Percentiles rank a stretch among this genome's conserved stretches.
phyloP scores from a whole-genome alignment of 1,140 invertebrate species.

The Helicoverpa zea region DNA sequence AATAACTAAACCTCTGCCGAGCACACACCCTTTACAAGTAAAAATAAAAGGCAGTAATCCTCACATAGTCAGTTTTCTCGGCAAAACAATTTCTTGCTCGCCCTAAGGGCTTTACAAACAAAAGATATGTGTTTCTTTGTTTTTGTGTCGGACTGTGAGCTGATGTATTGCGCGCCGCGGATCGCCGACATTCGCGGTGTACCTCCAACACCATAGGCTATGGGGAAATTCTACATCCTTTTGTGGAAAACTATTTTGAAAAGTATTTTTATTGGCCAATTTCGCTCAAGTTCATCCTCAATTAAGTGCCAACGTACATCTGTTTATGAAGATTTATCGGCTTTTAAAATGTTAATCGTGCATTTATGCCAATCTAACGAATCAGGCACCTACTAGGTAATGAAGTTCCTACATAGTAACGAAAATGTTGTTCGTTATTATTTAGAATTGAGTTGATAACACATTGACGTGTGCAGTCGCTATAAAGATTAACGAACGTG shows the following conservation, averaged over 20 bases:
- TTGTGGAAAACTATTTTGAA: neutral
- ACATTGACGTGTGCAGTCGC: neutral
- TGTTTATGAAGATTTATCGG: too few relatives aligned
- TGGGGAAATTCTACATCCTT: neutral
- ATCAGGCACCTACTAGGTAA: neutral
- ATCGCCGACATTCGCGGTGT: constrained; percentile 19
- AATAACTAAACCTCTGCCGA: neutral
- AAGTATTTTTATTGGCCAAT: too few relatives aligned
- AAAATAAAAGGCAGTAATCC: constrained; percentile 33
- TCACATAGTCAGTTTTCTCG: constrained; percentile 26
- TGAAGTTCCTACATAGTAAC: neutral
- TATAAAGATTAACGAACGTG: constrained; percentile 33
- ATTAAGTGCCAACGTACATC: too few relatives aligned
- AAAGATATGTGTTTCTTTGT: constrained; percentile 42
- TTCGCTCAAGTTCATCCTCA: too few relatives aligned
- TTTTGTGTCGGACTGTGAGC: constrained; percentile 31
- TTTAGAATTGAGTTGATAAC: neutral
- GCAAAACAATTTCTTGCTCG: constrained; percentile 42
- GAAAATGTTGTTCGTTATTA: neutral
- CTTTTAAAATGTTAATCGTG: too few relatives aligned
- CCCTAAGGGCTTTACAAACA: constrained; percentile 39
- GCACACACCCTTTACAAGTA: constrained; percentile 11
- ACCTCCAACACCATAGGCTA: neutral
- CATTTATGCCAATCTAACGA: neutral
- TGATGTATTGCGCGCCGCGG: constrained; percentile 39